Evolutionary conservation across 2,888 invertebrate species (phyloP).

Genomic region (Laspeyria flexula): DNA sequence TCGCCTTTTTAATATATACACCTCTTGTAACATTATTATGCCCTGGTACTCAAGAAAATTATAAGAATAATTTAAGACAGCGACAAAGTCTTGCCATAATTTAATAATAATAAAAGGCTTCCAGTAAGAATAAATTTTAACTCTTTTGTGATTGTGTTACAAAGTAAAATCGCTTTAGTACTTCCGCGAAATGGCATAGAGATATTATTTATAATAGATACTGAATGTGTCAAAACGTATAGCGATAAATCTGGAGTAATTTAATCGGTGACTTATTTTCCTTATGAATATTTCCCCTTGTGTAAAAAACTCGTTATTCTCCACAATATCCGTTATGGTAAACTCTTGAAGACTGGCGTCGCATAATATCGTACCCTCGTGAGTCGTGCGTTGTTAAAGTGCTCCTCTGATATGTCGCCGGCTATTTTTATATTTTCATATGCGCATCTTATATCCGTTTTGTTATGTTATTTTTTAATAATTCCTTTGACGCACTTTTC

Average conservation of each 20-base stretch:
- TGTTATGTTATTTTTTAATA: constrained; percentile 20
- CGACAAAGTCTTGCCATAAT: constrained; percentile 3
- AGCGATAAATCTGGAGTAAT: constrained; percentile 25
- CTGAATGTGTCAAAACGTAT: constrained; percentile 3
- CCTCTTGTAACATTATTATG: constrained; percentile 23
- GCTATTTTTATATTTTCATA: constrained; percentile 31
- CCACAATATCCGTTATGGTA: constrained; percentile 47
- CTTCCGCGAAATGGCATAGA: neutral
- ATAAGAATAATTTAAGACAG: constrained; percentile 42
- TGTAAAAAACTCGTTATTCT: constrained; percentile 46
- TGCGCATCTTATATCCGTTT: constrained; percentile 23
- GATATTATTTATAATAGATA: neutral
- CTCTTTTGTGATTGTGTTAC: neutral
- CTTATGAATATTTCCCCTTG: constrained; percentile 28
- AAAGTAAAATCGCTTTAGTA: neutral
- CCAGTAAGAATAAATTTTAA: neutral
- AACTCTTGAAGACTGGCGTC: constrained; percentile 41
- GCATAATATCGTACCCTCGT: constrained; percentile 37
- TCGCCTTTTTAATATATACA: constrained; percentile 10
- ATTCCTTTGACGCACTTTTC: constrained; percentile 8
- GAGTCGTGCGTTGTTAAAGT: constrained; percentile 37
- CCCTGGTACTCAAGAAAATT: constrained; percentile 45
- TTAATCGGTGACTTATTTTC: constrained; percentile 34
- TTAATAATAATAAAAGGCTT: neutral
- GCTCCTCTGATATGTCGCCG: constrained; percentile 29